These are phyloP conservation scores for Epiblema foenella DNA, from an alignment of 2,888 invertebrate genomes.

Conservation along the genomic window DNA sequence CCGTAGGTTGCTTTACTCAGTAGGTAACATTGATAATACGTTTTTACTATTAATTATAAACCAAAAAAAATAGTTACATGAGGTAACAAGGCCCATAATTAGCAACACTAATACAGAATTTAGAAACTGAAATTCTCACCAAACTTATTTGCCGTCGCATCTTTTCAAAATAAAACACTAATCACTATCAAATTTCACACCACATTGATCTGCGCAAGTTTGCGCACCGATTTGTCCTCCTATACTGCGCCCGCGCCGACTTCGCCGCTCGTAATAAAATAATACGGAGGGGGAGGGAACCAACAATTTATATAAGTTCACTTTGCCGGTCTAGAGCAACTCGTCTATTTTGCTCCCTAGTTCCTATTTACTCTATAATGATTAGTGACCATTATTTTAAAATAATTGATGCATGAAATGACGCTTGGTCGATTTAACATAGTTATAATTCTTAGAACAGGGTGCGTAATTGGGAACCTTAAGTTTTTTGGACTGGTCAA, in stretches of 20 bases:
- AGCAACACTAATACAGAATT: background rate
- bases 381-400: conserved; percentile 60
- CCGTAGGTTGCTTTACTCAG: too few relatives aligned
- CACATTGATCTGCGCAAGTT: conserved; percentile 50
- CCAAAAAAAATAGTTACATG: too few relatives aligned
- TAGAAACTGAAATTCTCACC: conserved; percentile 50
- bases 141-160: conserved; percentile 61
- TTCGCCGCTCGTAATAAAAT: conserved; percentile 55
- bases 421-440: conserved; percentile 52
- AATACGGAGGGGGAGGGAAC: conserved; percentile 70
- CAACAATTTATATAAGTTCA: conserved; percentile 76
- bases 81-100: too few relatives aligned
- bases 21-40: too few relatives aligned
- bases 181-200: conserved; percentile 45
- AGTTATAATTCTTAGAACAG: conserved; percentile 21
- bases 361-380: conserved; percentile 59
- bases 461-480: too few relatives aligned
- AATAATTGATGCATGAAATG: conserved; percentile 66
- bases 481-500: too few relatives aligned
- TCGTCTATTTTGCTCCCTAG: conserved; percentile 70
- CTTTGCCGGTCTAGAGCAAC: conserved; percentile 63
- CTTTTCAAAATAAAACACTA: conserved; percentile 52
- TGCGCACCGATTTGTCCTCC: conserved; percentile 55
- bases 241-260: conserved; percentile 66
- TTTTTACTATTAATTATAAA: background rate